A percentile compares a stretch with the other conserved stretches of the same genome.
These are phyloP conservation scores for Prolemur simus DNA, from an alignment of 2,113 vertebrate species.

Conservation along the genomic window DNA sequence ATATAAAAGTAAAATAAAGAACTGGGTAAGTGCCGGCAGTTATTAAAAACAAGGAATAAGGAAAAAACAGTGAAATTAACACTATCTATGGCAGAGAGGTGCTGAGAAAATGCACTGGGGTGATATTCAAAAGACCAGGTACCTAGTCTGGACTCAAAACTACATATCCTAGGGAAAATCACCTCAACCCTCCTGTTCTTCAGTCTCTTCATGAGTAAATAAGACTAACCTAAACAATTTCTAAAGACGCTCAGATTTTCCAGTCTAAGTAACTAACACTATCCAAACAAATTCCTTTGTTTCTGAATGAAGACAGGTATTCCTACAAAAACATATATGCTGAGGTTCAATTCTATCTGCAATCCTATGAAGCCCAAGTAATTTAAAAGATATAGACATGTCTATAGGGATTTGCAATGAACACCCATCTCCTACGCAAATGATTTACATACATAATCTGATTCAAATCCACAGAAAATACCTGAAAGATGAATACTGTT, in stretches of 20 bases:
- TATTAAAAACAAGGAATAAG: neutral
- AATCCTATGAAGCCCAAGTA: neutral
- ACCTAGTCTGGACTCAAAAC: neutral
- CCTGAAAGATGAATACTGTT: neutral
- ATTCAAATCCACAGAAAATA: neutral
- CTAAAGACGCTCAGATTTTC: neutral
- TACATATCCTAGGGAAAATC: neutral
- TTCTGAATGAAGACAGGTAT: neutral
- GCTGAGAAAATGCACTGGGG: neutral
- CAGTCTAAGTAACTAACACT: neutral
- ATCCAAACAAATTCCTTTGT: neutral
- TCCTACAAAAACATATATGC: neutral
- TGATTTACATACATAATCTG: neutral
- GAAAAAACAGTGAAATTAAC: neutral
- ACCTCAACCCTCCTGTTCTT: neutral
- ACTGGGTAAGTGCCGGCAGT: neutral
- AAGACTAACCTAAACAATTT: neutral
- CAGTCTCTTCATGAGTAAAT: neutral
- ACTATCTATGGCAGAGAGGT: neutral
- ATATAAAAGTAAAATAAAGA: conserved; percentile 38
- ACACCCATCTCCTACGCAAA: neutral
- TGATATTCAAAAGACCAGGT: neutral
- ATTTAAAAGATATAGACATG: neutral
- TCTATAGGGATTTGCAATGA: neutral
- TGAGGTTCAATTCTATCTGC: neutral